Evolutionary conservation across 2,888 invertebrate species (phyloP).

Genomic region (Drosophila koepferae): DNA sequence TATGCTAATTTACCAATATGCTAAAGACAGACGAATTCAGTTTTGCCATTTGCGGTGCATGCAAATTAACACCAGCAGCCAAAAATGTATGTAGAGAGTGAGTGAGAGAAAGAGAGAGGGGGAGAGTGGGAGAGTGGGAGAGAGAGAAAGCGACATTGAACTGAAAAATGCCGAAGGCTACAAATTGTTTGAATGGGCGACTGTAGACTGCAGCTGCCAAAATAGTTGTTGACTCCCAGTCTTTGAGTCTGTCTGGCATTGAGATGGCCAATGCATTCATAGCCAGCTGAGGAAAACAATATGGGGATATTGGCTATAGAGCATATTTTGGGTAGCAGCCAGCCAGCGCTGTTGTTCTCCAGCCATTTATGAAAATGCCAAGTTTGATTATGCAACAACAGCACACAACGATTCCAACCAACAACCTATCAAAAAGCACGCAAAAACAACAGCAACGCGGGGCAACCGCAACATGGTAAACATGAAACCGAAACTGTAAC

Average conservation of each 20-base stretch:
- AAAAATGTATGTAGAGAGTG: background rate
- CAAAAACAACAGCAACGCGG: conserved; percentile 42
- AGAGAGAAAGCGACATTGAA: conserved; percentile 28
- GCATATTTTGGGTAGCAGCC: conserved; percentile 16
- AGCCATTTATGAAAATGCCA: conserved; percentile 71
- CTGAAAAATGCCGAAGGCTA: conserved; percentile 45
- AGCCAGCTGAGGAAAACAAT: conserved; percentile 24
- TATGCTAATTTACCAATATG: conserved; percentile 52
- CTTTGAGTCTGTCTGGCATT: conserved; percentile 15
- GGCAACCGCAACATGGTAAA: conserved; percentile 74
- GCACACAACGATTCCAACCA: conserved; percentile 21
- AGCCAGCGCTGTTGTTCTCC: conserved; percentile 17
- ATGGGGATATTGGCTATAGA: conserved; percentile 26
- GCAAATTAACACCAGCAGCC: conserved; percentile 58
- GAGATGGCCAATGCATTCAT: conserved; percentile 47
- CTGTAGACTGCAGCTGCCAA: conserved; percentile 16
- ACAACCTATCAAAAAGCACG: conserved; percentile 67
- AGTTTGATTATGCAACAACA: conserved; percentile 69
- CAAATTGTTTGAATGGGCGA: conserved; percentile 16
- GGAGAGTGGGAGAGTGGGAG: background rate
- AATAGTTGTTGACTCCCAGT: conserved; percentile 12
- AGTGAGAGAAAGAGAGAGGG: background rate
- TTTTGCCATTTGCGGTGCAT: conserved; percentile 55
- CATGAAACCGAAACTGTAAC: conserved; percentile 79
- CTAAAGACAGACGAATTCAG: conserved; percentile 33